Evolutionary conservation across 2,113 vertebrate genomes (phyloP).

Genomic region (Plecturocebus donacophilus): DNA sequence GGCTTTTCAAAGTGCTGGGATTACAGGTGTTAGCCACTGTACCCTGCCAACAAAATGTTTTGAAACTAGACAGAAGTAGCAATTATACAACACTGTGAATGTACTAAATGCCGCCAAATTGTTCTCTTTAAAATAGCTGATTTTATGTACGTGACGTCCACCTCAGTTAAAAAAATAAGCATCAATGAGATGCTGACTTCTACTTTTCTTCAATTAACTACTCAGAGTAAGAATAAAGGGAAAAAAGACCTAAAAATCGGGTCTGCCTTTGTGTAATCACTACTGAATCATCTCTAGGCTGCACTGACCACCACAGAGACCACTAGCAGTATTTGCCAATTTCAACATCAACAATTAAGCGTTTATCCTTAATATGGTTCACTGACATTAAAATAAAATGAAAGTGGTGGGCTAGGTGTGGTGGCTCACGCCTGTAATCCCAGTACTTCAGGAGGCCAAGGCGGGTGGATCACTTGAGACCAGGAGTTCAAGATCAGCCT

Average conservation of each 20-base stretch:
- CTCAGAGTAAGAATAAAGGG: background rate
- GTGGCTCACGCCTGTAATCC: no score
- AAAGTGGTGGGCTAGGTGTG: background rate
- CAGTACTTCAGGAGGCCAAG: no score
- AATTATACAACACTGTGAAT: background rate
- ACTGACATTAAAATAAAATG: background rate
- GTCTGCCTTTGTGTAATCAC: background rate
- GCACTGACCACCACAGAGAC: background rate
- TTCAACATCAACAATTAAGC: background rate
- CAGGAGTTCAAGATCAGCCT: no score
- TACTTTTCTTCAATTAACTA: background rate
- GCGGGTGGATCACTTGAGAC: no score
- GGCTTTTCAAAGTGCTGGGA: no score
- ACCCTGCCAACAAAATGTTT: no score
- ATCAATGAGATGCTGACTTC: background rate
- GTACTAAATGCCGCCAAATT: background rate
- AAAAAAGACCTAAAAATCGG: background rate
- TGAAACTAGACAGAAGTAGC: background rate
- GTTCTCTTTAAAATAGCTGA: background rate
- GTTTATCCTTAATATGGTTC: background rate
- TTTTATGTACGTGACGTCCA: background rate
- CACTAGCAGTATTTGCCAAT: background rate
- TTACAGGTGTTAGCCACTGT: no score
- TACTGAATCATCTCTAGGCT: background rate
- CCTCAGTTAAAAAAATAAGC: background rate